Evolutionary conservation across 2,797 vertebrate species (phyloP).

Genomic region (Neosilurus mollespiculum): DNA sequence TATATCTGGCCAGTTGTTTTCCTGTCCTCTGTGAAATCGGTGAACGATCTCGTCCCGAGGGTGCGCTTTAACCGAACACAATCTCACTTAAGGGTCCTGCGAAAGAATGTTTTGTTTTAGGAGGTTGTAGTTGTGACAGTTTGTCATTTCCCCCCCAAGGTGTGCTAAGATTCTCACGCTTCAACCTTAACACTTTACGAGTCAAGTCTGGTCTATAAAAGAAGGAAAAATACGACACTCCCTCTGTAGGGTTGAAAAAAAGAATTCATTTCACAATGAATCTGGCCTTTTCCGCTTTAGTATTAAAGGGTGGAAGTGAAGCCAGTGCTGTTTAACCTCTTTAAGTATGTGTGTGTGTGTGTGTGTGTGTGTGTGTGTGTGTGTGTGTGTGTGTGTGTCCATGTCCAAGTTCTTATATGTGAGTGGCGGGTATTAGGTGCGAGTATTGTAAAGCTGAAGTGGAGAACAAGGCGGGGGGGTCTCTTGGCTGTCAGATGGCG

Average conservation of each 20-base stretch:
- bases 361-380: slow-evolving; percentile 43
- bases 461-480: slow-evolving; percentile 63
- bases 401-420: slow-evolving; percentile 70
- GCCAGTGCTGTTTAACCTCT: background rate
- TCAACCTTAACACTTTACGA: slow-evolving; percentile 14
- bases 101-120: slow-evolving; percentile 13
- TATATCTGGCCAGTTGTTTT: slow-evolving; percentile 54
- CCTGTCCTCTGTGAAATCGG: slow-evolving; percentile 26
- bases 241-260: background rate
- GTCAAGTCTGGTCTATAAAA: slow-evolving; percentile 19
- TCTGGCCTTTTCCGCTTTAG: background rate
- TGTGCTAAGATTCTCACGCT: slow-evolving; percentile 8
- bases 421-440: slow-evolving; percentile 73
- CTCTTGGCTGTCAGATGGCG: slow-evolving; percentile 75
- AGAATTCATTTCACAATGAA: background rate
- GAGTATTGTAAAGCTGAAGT: slow-evolving; percentile 71
- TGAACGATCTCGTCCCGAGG: background rate
- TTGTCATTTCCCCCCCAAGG: slow-evolving; percentile 19
- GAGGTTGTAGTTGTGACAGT: slow-evolving; percentile 11
- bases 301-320: slow-evolving; percentile 1
- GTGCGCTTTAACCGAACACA: background rate
- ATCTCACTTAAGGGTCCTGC: slow-evolving; percentile 30
- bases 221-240: background rate
- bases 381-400: slow-evolving; percentile 14
- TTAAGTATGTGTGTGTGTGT: slow-evolving; percentile 15